Evolutionary conservation across 1,140 invertebrate species (phyloP).

Genomic region (Drosophila murphyi): DNA sequence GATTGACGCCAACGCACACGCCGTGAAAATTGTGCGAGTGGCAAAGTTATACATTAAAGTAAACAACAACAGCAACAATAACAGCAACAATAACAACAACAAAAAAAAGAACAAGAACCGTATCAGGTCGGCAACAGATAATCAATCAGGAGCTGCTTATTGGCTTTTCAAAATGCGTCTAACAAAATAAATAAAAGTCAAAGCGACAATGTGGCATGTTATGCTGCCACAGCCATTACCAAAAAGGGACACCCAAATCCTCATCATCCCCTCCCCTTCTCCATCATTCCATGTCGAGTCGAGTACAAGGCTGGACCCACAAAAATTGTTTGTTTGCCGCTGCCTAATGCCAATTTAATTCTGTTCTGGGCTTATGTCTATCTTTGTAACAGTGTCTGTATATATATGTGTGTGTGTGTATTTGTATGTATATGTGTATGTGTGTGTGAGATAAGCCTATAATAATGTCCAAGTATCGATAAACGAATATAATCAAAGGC

Average conservation of each 20-base stretch:
- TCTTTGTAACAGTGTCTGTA: too few relatives aligned
- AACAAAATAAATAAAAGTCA: conserved; percentile 80
- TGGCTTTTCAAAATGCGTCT: conserved; percentile 79
- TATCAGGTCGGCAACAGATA: conserved; percentile 54
- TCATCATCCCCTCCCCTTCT: background rate
- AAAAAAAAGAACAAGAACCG: too few relatives aligned
- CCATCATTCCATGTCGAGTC: conserved; percentile 15
- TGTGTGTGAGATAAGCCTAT: conserved; percentile 44
- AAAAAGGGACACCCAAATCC: conserved; percentile 4
- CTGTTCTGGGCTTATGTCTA: conserved; percentile 24
- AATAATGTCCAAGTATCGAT: conserved; percentile 53
- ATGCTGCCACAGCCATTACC: conserved; percentile 29
- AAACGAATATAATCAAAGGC: conserved; percentile 67
- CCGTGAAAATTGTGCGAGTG: background rate
- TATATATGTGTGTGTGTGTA: conserved; percentile 1
- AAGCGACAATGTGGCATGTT: conserved; percentile 72
- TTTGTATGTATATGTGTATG: conserved; percentile 17
- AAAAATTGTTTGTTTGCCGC: conserved; percentile 37
- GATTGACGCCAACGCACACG: conserved; percentile 59
- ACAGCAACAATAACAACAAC: background rate
- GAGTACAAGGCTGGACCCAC: conserved; percentile 54
- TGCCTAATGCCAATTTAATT: conserved; percentile 74
- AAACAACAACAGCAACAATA: conserved; percentile 29
- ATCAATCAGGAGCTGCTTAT: conserved; percentile 80
- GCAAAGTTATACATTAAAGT: conserved; percentile 47